phyloP scores from a whole-genome alignment of 2,797 vertebrate genomes.

The Anniella stebbinsi region DNA sequence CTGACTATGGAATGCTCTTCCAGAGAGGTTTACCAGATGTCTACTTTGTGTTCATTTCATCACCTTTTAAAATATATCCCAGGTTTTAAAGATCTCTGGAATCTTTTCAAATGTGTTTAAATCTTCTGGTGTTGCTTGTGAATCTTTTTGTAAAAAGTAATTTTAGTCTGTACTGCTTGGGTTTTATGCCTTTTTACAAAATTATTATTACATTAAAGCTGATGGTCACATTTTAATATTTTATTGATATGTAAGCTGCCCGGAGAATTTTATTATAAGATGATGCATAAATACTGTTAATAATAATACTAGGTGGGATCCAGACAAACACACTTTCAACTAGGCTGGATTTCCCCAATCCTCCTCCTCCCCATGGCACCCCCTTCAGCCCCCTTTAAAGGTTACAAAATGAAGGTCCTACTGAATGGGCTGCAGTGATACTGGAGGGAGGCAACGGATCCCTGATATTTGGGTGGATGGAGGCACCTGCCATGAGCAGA shows the following conservation, averaged over 20 bases:
- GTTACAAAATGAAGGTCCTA: no score
- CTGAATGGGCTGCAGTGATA: no score
- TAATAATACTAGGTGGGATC: no score
- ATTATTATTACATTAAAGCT: not conserved
- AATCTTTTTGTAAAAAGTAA: not conserved
- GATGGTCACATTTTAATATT: not conserved
- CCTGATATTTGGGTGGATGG: no score
- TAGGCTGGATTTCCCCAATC: no score
- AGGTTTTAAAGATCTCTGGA: not conserved
- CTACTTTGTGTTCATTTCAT: not conserved
- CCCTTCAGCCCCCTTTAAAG: no score
- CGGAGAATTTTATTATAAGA: not conserved
- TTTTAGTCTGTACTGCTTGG: not conserved
- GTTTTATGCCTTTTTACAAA: not conserved
- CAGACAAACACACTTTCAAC: no score
- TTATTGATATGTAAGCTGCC: not conserved
- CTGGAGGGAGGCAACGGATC: no score
- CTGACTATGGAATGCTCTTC: not conserved
- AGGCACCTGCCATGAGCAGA: no score
- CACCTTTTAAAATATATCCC: not conserved
- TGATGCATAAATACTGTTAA: not conserved
- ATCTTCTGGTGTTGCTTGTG: not conserved
- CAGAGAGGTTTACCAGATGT: not conserved
- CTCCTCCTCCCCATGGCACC: no score
- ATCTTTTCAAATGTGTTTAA: not conserved